These are phyloP conservation scores for Spodoptera littoralis DNA, from an alignment of 2,888 invertebrate genomes.

Conservation along the genomic window DNA sequence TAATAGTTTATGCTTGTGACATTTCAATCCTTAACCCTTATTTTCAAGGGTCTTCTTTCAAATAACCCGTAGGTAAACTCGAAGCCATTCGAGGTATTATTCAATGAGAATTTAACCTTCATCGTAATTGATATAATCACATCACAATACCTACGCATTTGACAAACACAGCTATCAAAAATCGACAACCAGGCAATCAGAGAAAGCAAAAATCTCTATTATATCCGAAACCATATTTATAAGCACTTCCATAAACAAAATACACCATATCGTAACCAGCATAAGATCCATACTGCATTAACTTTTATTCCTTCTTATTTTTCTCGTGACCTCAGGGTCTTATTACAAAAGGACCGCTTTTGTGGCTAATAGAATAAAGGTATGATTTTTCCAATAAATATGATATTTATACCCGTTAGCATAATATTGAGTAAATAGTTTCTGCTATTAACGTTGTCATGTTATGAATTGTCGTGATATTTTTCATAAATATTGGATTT, in stretches of 20 bases:
- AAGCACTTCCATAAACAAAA: conserved; percentile 5
- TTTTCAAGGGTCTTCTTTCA: too few species aligned
- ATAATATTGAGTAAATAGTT: conserved; percentile 24
- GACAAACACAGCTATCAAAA: too few species aligned
- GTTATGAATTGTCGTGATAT: not conserved
- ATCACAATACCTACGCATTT: too few species aligned
- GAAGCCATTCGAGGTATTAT: too few species aligned
- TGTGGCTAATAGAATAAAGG: conserved; percentile 3
- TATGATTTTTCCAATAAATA: conserved; percentile 42
- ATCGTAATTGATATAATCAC: too few species aligned
- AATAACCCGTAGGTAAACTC: too few species aligned
- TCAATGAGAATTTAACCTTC: too few species aligned
- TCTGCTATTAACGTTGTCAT: conserved; percentile 15
- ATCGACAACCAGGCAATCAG: too few species aligned
- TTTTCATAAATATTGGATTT: not conserved
- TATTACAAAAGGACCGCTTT: conserved; percentile 30
- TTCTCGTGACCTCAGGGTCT: conserved; percentile 20
- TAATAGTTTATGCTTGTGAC: conserved; percentile 17
- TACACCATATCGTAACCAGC: conserved; percentile 9
- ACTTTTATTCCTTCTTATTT: conserved; percentile 26
- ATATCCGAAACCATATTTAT: not conserved
- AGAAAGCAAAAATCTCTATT: too few species aligned
- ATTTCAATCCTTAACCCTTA: conserved; percentile 54
- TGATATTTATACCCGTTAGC: conserved; percentile 21
- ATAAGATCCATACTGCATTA: conserved; percentile 16